phyloP scores from a whole-genome alignment of 2,888 invertebrate species.

The Diaphora mendica region DNA sequence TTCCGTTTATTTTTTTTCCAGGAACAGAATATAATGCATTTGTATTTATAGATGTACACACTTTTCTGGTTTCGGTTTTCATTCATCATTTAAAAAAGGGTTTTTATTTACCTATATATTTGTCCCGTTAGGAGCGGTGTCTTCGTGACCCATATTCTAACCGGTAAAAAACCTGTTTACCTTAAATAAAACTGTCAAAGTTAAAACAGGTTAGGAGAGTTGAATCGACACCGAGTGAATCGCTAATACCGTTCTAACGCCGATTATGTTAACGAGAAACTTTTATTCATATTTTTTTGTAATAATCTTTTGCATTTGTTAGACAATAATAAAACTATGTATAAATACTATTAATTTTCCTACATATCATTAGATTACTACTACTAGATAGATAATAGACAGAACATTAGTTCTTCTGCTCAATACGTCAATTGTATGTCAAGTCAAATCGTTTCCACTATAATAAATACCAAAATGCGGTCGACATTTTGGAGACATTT shows the following conservation, averaged over 20 bases:
- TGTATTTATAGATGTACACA: no score
- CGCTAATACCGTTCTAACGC: slow-evolving; percentile 12
- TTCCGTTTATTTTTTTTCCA: not conserved
- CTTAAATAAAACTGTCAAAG: slow-evolving; percentile 24
- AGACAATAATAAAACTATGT: not conserved
- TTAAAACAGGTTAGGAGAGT: slow-evolving; percentile 30
- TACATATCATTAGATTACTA: no score
- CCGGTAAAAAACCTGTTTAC: slow-evolving; percentile 39
- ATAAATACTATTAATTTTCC: no score
- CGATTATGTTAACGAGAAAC: not conserved
- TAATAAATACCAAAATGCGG: no score
- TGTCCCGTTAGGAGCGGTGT: slow-evolving; percentile 21
- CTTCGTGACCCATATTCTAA: slow-evolving; percentile 41
- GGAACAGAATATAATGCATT: no score
- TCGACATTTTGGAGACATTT: no score
- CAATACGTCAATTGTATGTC: no score
- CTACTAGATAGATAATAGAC: no score
- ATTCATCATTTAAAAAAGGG: not conserved
- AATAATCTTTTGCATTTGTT: not conserved
- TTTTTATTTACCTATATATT: slow-evolving; percentile 5
- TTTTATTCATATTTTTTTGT: not conserved
- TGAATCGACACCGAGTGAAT: slow-evolving; percentile 22
- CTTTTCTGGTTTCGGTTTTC: not conserved
- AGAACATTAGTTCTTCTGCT: no score
- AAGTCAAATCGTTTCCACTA: no score